Conservation (phyloP, 2,113 vertebrate genomes). For the Nycticryphes semicollaris region DNA sequence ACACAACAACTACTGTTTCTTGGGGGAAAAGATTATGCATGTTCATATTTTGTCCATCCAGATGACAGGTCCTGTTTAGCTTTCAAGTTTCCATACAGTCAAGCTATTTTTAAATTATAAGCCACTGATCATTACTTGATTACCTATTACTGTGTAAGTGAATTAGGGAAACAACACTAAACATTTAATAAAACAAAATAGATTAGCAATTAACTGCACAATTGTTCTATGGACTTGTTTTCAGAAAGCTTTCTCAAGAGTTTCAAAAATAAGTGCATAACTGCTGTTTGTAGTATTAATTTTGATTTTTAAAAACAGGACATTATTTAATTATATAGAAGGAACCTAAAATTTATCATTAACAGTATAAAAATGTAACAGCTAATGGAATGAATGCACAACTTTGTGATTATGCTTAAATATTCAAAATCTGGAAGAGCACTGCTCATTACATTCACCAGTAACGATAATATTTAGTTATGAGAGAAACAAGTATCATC, state of each 20-base stretch:
- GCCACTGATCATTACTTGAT: background rate
- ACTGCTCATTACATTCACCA: background rate
- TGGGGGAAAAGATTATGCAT: background rate
- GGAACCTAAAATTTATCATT: background rate
- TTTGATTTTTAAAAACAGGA: background rate
- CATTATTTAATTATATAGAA: background rate
- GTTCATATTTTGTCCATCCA: background rate
- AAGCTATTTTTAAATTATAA: background rate
- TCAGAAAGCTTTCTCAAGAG: background rate
- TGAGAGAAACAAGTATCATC: slow-evolving; percentile 36
- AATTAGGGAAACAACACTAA: slow-evolving; percentile 29
- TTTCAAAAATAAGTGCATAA: background rate
- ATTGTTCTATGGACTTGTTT: slow-evolving; percentile 31
- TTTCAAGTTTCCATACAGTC: background rate
- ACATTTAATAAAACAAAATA: slow-evolving; percentile 46
- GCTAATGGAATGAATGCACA: background rate
- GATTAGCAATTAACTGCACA: slow-evolving; percentile 1
- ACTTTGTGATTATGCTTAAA: background rate
- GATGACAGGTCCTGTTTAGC: background rate
- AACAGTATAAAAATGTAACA: background rate
- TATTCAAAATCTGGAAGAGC: background rate
- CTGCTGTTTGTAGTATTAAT: background rate
- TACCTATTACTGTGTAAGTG: slow-evolving; percentile 13
- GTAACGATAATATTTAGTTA: background rate
- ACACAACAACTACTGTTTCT: background rate